A percentile compares a stretch with the other conserved stretches of the same genome.
Conservation (phyloP, 2,113 vertebrate species). For the Gasterosteus aculeatus region DNA sequence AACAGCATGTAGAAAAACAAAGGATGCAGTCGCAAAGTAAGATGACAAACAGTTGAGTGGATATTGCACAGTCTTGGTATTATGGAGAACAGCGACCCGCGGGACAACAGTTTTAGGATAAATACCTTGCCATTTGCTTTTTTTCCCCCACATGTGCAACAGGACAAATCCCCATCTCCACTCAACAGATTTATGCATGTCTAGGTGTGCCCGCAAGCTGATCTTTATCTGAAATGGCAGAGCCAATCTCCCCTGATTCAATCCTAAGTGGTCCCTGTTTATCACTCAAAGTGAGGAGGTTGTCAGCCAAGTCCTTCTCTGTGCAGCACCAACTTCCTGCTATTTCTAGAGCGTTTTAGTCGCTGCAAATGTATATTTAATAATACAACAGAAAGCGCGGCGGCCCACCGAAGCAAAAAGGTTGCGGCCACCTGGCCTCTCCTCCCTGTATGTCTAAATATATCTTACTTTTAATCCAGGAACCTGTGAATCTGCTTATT, state of each 20-base stretch:
- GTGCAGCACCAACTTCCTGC: conserved; percentile 49
- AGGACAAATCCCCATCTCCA: conserved; percentile 71
- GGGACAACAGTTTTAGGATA: conserved; percentile 19
- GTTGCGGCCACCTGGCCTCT: conserved; percentile 51
- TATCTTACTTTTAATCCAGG: conserved; percentile 70
- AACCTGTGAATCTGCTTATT: conserved; percentile 69
- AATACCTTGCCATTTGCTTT: conserved; percentile 27
- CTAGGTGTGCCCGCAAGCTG: conserved; percentile 74
- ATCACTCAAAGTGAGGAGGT: conserved; percentile 75
- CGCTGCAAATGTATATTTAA: conserved; percentile 15
- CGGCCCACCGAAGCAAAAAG: conserved; percentile 41
- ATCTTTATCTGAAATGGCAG: conserved; percentile 77
- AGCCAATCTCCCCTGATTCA: conserved; percentile 76
- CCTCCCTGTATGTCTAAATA: conserved; percentile 65
- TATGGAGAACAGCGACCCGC: conserved; percentile 16
- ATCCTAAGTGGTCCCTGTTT: conserved; percentile 78
- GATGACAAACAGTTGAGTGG: conserved; percentile 4
- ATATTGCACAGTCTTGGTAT: conserved; percentile 25
- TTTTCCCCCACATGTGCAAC: conserved; percentile 44
- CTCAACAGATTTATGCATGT: conserved; percentile 75
- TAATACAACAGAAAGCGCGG: conserved; percentile 47
- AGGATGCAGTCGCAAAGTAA: conserved; percentile 3
- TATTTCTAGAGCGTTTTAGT: conserved; percentile 45
- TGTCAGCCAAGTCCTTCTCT: conserved; percentile 68
- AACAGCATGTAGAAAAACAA: conserved; percentile 40